Percentiles rank a stretch among this genome's conserved stretches.
Conservation (phyloP, 2,113 vertebrate genomes). For the Mormyrus iriodes region DNA sequence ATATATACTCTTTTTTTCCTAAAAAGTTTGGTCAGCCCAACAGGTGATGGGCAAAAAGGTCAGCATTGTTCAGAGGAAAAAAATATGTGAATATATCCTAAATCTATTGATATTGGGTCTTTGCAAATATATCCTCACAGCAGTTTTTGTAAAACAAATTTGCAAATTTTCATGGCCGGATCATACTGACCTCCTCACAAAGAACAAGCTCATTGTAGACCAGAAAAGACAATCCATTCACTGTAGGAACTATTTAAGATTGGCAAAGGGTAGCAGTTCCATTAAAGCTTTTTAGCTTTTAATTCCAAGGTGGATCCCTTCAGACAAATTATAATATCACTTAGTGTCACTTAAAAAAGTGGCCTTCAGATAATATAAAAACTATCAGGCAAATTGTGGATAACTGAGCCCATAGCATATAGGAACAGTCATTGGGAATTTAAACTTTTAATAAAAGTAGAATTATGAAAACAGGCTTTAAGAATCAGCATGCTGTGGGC, state of each 20-base stretch:
- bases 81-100: not conserved
- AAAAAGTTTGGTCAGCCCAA: not conserved
- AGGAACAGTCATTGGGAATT: not conserved
- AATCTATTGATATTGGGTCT: not conserved
- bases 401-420: not conserved
- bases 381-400: not conserved
- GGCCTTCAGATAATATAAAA: not conserved
- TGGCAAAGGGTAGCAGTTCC: not conserved
- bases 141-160: not conserved
- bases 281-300: not conserved
- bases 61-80: not conserved
- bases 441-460: not conserved
- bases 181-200: not conserved
- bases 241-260: not conserved
- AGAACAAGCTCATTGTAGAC: not conserved
- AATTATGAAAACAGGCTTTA: not conserved
- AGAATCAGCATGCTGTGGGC: not conserved
- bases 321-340: not conserved
- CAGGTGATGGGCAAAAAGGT: not conserved
- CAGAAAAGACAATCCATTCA: not conserved
- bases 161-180: not conserved
- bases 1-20: not conserved
- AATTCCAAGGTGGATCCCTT: not conserved
- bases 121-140: not conserved
- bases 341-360: constrained; percentile 3